Base-by-base conservation (phyloP, 2,113 vertebrate genomes). In the Hyperoodon ampullatus region DNA sequence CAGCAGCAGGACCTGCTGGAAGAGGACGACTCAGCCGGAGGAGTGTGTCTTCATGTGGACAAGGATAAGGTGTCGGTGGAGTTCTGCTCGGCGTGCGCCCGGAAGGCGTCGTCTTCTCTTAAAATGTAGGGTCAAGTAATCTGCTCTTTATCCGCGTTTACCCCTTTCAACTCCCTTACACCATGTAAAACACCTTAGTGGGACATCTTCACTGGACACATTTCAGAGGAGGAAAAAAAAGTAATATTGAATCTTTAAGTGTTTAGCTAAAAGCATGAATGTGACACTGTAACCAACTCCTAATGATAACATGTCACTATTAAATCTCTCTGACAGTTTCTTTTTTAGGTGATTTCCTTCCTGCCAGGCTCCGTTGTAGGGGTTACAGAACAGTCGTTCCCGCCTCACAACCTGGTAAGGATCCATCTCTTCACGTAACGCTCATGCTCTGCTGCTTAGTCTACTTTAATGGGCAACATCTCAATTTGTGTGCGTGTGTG, bases 301-400 rank as follows among this genome's bases (percentile, higher is more conserved):
- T 97, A 97, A 99, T 98, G 99, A 99, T 99, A 99, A 98, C 99
- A 98, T 98, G 98, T 99, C 99, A 99, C 99, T 99, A 99, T 99
- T 99, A 99, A 99, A 99, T 99, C 98, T 99, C 99, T 99, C 98
- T 99, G 99, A 99, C 99, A 99, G 99, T 99, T 99, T 99, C 98
- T 99, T 98, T 99, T 99, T 99, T 99, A 99, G 99, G 99, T 99
- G 99, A 99, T 99, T 99, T 99, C 98, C 98, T 98, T 98, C 99
- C 99, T 99, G 98, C 99, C 99, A 99, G 99, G 99, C 99, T 99
- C 99, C 99, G 99, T 99, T 99, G 98, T 99, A 99, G 99, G 99
- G 99, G 99, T 99, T 99, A 99, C 99, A 99, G 99, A 99, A 99
- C 99, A 99, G 98, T 99, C 99, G 99, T 99, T 98, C 98, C 99